These are phyloP conservation scores for Mastomys coucha DNA, from an alignment of 2,113 vertebrate genomes.

Conservation along the genomic window DNA sequence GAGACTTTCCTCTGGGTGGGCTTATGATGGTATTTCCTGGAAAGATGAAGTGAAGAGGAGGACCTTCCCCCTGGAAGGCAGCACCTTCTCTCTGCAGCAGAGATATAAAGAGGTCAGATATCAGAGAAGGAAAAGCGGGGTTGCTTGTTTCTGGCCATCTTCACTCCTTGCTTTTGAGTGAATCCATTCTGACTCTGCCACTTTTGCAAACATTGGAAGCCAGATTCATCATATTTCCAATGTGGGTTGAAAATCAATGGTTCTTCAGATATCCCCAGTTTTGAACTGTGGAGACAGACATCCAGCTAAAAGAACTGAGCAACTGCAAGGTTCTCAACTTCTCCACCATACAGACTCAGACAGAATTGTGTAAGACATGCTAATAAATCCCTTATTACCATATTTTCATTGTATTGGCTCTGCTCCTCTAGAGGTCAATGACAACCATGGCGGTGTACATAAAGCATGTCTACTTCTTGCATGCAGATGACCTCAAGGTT, in stretches of 20 bases:
- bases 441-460: not conserved
- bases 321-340: not conserved
- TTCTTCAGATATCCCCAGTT: not conserved
- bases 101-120: not conserved
- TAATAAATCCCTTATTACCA: not conserved
- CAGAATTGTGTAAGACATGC: not conserved
- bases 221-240: not conserved
- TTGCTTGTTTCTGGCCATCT: no score
- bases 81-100: not conserved
- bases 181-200: not conserved
- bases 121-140: not conserved
- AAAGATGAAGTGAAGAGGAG: not conserved
- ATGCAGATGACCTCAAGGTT: not conserved
- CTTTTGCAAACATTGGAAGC: not conserved
- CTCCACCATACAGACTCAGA: not conserved
- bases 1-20: not conserved
- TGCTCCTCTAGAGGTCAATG: not conserved
- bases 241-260: not conserved
- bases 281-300: not conserved
- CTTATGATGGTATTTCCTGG: not conserved
- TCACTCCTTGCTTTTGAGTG: not conserved
- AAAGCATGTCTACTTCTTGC: not conserved
- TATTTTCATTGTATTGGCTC: not conserved
- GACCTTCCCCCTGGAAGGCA: not conserved
- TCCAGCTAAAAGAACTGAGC: not conserved